phyloP scores from a whole-genome alignment of 1,140 invertebrate species.

The Lasaia peninsularis region DNA sequence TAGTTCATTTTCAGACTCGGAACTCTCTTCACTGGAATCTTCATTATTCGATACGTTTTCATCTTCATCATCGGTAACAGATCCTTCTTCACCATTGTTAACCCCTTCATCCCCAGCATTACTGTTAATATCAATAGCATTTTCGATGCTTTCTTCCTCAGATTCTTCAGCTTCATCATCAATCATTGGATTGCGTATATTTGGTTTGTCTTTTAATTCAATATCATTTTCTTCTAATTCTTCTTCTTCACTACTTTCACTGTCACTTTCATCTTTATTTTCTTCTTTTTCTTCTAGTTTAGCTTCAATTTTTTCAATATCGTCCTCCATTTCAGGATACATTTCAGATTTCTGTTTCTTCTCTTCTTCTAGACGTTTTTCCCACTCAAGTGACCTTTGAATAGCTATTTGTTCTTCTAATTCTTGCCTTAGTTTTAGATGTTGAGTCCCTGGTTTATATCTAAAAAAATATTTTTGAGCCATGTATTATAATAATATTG shows the following conservation, averaged over 20 bases:
- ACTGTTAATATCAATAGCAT: slow-evolving; percentile 39
- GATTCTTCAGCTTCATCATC: slow-evolving; percentile 74
- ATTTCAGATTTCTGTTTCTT: slow-evolving; percentile 66
- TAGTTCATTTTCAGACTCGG: slow-evolving; percentile 28
- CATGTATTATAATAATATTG: too few relatives aligned
- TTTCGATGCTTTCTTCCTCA: slow-evolving; percentile 44
- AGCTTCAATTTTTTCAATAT: slow-evolving; percentile 60
- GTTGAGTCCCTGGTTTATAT: slow-evolving; percentile 79
- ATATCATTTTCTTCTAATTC: slow-evolving; percentile 61
- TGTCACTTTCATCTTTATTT: slow-evolving; percentile 44
- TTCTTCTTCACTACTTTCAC: slow-evolving; percentile 53
- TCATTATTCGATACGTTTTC: slow-evolving; percentile 54
- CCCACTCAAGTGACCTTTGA: slow-evolving; percentile 81
- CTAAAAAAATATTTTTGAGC: too few relatives aligned
- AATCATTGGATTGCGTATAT: slow-evolving; percentile 54
- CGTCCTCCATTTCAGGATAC: slow-evolving; percentile 52
- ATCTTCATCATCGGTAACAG: slow-evolving; percentile 37
- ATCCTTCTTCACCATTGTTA: slow-evolving; percentile 16
- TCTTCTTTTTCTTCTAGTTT: slow-evolving; percentile 45
- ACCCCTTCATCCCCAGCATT: slow-evolving; percentile 39
- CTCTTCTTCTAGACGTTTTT: slow-evolving; percentile 75
- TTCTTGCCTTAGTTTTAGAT: slow-evolving; percentile 79
- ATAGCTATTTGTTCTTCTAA: slow-evolving; percentile 81
- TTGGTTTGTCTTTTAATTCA: slow-evolving; percentile 65
- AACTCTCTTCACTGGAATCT: slow-evolving; percentile 31